These are phyloP conservation scores for Trematomus bernacchii DNA, from an alignment of 2,797 vertebrate species.

Conservation along the genomic window DNA sequence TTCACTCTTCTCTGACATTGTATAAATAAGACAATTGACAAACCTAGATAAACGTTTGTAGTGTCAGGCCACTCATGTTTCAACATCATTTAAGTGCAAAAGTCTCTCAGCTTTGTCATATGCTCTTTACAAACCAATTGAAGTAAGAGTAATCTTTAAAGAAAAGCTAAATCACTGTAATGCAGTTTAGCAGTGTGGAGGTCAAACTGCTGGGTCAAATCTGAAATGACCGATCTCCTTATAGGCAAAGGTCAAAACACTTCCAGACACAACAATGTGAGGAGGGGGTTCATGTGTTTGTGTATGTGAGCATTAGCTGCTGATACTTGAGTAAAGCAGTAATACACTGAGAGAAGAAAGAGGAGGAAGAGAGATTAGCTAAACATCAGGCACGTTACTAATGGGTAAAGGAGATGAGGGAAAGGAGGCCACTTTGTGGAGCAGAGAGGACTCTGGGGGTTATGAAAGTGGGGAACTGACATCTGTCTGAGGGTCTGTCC, in stretches of 20 bases:
- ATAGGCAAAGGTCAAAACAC: constrained; percentile 29
- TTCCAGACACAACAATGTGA: constrained; percentile 42
- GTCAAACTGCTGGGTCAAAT: constrained; percentile 19
- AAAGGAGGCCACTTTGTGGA: neutral
- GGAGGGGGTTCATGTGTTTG: constrained; percentile 32
- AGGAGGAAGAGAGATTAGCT: constrained; percentile 20
- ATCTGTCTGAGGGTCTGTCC: constrained; percentile 53
- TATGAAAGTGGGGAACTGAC: constrained; percentile 51
- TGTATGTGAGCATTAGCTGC: constrained; percentile 13
- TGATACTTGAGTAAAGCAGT: neutral
- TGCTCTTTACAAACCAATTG: neutral
- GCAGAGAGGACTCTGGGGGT: constrained; percentile 22
- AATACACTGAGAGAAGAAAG: constrained; percentile 9
- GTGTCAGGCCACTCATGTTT: too few species aligned
- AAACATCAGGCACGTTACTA: constrained; percentile 46
- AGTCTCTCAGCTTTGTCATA: neutral
- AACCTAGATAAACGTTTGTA: too few species aligned
- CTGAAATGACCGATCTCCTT: constrained; percentile 40
- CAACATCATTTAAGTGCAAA: too few species aligned
- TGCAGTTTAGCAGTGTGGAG: neutral
- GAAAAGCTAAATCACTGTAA: neutral
- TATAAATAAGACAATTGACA: neutral
- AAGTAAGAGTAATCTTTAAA: neutral
- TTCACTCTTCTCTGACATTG: neutral
- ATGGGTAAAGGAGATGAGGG: constrained; percentile 21